Percentiles rank a stretch among this genome's conserved stretches.
Evolutionary conservation across 1,140 invertebrate genomes (phyloP).

Genomic region (Hycleus cichorii): DNA sequence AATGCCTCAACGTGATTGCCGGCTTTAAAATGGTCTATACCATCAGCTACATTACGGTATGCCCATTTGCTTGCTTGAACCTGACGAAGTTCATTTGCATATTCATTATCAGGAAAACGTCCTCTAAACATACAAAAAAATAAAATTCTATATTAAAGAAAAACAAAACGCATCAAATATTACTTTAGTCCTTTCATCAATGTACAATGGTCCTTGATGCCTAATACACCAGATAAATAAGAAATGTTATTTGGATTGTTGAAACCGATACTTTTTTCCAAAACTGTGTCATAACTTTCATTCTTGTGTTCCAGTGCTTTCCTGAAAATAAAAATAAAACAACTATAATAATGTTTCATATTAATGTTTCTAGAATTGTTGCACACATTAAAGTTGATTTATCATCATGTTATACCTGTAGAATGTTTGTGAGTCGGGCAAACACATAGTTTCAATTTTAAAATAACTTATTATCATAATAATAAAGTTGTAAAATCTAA

Average conservation of each 20-base stretch:
- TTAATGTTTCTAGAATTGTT: background rate
- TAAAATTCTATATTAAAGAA: background rate
- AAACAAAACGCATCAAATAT: conserved; percentile 17
- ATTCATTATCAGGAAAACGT: conserved; percentile 70
- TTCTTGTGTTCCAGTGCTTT: conserved; percentile 71
- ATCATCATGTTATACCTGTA: conserved; percentile 4
- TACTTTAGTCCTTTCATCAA: conserved; percentile 71
- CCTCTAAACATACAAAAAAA: conserved; percentile 46
- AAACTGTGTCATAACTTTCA: conserved; percentile 73
- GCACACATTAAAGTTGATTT: conserved; percentile 6
- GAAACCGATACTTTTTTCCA: conserved; percentile 79
- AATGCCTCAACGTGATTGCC: conserved; percentile 88
- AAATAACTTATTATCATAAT: no score
- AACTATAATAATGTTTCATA: background rate
- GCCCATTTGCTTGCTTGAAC: conserved; percentile 89
- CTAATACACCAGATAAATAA: conserved; percentile 65
- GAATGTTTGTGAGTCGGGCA: conserved; percentile 25
- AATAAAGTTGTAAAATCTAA: no score
- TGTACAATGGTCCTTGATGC: conserved; percentile 62
- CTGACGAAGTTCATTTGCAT: conserved; percentile 74
- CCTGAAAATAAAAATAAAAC: conserved; percentile 45
- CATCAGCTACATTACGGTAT: conserved; percentile 83
- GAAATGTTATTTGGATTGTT: conserved; percentile 84
- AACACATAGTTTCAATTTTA: background rate
- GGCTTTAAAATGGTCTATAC: conserved; percentile 88